Evolutionary conservation across 2,888 invertebrate species (phyloP), one percentile per base, ranked within the genome.

Genomic region (Drosophila buzzatii): DNA sequence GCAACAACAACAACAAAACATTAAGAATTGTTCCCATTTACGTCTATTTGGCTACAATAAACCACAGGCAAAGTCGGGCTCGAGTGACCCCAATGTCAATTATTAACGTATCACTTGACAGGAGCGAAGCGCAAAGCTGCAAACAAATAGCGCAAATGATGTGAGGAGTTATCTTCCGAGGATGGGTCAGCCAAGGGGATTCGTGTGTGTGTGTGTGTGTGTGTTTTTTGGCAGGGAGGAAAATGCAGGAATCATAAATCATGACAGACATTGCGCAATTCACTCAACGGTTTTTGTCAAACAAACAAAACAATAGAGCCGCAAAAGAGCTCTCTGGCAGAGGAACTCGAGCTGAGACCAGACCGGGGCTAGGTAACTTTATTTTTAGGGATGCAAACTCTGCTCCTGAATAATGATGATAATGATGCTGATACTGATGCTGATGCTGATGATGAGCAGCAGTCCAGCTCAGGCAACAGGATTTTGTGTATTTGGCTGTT

Each of bases 51-150:
- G 76, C 76, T 73, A 76, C 81, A 63, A 85, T 81, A 87, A 82
- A 89, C 85, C 85, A 74, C 88, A 83, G 82, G 66, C 70, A 55
- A 51, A 78, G 64, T 64, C 75, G 79, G 67, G 79, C 79, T 51
- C 75, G 75, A 78, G 76, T 91, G 91, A 91, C 91, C 91, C 91
- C 91, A 87, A 86, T 89, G 91, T 90, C 91, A 91, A 91, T 91
- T 92, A 91, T 91, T 92, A 91, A 91, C 91, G 91, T 92, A 92
- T 91, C 92, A 91, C 91, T 91, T 91, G 91, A 89, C 90, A 88
- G 89, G 70, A 55, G 52, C 42, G 60, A 33, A 55, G 80, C 33
- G 79, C 73, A 81, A 75, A 81, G 82, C 79, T 84, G 88, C 78
- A 74, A 89, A 88, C 85, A 85, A 85, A 89, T 87, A 85, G 85